Evolutionary conservation across 2,888 invertebrate species (phyloP).

Genomic region (Stramonita haemastoma): DNA sequence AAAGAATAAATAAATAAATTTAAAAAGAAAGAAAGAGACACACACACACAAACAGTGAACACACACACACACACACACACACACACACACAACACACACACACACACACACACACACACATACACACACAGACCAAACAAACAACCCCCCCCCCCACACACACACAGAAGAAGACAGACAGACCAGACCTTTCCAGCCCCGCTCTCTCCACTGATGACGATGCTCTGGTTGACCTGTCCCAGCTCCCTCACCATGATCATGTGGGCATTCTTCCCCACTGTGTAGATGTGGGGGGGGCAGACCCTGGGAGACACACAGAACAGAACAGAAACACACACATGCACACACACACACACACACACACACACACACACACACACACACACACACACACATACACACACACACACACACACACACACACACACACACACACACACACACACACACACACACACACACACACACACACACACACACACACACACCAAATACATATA

Average conservation of each 20-base stretch:
- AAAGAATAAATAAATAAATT: too few species aligned
- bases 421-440: too few species aligned
- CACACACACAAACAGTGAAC: too few species aligned
- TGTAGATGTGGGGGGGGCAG: constrained; percentile 67
- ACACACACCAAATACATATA: too few species aligned
- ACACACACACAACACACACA: too few species aligned
- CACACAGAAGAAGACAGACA: neutral
- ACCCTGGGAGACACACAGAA: constrained; percentile 52
- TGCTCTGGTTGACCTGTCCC: constrained; percentile 64
- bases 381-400: neutral
- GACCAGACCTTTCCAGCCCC: constrained; percentile 72
- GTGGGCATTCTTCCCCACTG: constrained; percentile 64
- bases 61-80: too few species aligned
- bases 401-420: too few species aligned
- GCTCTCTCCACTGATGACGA: constrained; percentile 75
- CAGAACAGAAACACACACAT: too few species aligned
- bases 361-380: constrained; percentile 17
- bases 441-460: too few species aligned
- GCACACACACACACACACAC: neutral
- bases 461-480: too few species aligned
- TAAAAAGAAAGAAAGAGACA: too few species aligned
- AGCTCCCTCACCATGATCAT: constrained; percentile 52
- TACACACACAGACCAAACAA: neutral
- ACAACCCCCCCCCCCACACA: too few species aligned
- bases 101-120: constrained; percentile 8